Percentiles rank a stretch among this genome's conserved stretches.
Evolutionary conservation across 2,888 invertebrate species (phyloP).

Genomic region (Lucinisca nassula): DNA sequence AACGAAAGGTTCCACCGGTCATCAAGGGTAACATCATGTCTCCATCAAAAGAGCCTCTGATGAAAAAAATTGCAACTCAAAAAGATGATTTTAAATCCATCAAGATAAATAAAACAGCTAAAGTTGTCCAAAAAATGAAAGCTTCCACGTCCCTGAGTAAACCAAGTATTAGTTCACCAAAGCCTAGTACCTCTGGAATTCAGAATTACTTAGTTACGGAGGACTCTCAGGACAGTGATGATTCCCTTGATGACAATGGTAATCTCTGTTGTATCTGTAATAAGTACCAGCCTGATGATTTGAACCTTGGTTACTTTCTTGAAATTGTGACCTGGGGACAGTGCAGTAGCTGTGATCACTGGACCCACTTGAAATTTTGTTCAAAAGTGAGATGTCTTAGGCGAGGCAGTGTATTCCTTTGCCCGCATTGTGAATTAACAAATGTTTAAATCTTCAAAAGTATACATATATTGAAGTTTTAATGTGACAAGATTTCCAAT

Average conservation of each 20-base stretch:
- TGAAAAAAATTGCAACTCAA: background rate
- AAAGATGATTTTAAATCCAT: background rate
- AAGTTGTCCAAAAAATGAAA: background rate
- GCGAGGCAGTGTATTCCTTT: conserved; percentile 13
- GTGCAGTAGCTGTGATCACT: conserved; percentile 15
- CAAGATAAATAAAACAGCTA: background rate
- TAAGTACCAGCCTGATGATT: background rate
- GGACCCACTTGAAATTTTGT: conserved; percentile 30
- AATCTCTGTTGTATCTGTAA: background rate
- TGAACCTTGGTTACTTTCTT: background rate
- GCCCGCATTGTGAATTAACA: conserved; percentile 31
- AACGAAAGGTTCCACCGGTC: background rate
- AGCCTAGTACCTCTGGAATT: background rate
- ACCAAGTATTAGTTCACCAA: background rate
- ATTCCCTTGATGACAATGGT: background rate
- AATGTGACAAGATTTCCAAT: no score
- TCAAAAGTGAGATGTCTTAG: background rate
- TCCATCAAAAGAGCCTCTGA: background rate
- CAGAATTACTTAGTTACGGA: background rate
- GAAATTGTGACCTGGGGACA: conserved; percentile 25
- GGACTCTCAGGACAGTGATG: background rate
- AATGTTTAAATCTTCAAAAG: no score
- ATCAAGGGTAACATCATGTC: conserved; percentile 11
- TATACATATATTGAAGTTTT: no score
- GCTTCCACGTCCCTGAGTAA: background rate